Evolutionary conservation across 92 coral and sea anemone genomes (phyloP), one percentile per base, ranked within the genome.

Genomic region (Zoanthus gigantus): DNA sequence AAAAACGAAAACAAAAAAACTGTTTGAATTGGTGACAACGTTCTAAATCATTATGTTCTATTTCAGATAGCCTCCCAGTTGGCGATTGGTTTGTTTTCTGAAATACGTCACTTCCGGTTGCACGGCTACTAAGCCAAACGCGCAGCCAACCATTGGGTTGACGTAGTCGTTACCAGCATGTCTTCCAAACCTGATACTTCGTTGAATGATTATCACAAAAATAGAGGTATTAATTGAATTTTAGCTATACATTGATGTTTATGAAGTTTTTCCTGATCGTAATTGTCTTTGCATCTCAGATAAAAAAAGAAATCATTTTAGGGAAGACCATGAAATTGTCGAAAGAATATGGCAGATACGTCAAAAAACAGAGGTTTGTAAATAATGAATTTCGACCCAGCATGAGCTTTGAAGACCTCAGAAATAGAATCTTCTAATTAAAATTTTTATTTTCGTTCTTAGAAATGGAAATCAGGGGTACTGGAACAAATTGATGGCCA

Each of bases 401-500:
- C 12, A 10, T 69, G 16, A 7, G 46, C 0, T 4, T 30, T 5
- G 42, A 8, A 23, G 16, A 30, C 31, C 15, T 30, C 14, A 44
- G 28, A 30, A 15, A 16, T 45, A 37, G 34, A 52, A 28, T 6
- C 11, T 10, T 63, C 50, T 44, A 45, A 44, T 15, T 45, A n/a
- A 10, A 5, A 45, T n/a, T 2, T 78, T 58, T n/a, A 17, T 23
- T 50, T 89, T 58, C 60, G 17, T 76, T 81, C 34, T 30, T 31
- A 95, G 98, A 91, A 91, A 91, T 91, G 94, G 87, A 92, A 92
- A 76, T 76, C 88, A 1, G 95, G 90, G 63, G 83, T 95, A 17
- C 65, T 95, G 12, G 98, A 95, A 57, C 98, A 95, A 61, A 91
- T 95, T 44, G 98, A 95, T 44, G 94, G 98, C 1, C 98, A 95